Conservation (phyloP, 2,113 vertebrate genomes). For the Hippopotamus amphibius region DNA sequence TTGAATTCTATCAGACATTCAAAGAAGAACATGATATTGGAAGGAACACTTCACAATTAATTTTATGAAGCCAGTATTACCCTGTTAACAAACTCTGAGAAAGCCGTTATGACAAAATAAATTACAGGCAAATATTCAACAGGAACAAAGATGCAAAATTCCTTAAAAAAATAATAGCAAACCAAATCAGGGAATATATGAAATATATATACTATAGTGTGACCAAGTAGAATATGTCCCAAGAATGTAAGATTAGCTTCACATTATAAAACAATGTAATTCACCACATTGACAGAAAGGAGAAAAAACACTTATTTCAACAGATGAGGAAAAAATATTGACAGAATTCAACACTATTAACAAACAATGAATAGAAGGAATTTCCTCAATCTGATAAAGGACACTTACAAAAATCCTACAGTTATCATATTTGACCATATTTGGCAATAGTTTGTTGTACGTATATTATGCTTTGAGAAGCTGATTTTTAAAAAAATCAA, state of each 20-base stretch:
- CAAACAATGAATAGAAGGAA: neutral
- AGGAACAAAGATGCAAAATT: neutral
- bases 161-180: neutral
- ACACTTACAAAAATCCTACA: neutral
- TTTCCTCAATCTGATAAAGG: neutral
- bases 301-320: neutral
- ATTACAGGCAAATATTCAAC: neutral
- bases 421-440: neutral
- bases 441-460: neutral
- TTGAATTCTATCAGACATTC: neutral
- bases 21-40: neutral
- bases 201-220: neutral
- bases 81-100: neutral
- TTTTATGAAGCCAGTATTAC: neutral
- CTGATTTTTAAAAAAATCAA: neutral
- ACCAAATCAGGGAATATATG: neutral
- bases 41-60: neutral
- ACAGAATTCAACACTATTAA: neutral
- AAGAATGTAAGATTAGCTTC: neutral
- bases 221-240: neutral
- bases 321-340: neutral
- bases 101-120: neutral
- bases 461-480: neutral
- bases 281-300: neutral
- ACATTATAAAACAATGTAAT: neutral